phyloP scores from a whole-genome alignment of 2,888 invertebrate species.

The Barypeithes pellucidus region DNA sequence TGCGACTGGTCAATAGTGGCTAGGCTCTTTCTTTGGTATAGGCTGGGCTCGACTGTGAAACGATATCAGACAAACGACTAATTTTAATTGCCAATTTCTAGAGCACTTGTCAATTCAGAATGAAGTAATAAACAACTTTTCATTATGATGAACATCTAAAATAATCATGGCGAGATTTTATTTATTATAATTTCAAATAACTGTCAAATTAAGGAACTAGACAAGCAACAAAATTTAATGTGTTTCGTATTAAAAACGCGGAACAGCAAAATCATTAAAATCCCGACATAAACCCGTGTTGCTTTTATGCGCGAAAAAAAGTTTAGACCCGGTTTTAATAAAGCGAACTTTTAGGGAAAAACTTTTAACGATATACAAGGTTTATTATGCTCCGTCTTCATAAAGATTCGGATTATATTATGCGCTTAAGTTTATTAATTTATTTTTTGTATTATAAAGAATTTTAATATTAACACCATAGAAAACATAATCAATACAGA shows the following conservation, averaged over 20 bases:
- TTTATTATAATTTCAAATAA: background rate
- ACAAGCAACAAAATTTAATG: conserved; percentile 30
- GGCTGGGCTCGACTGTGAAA: too few species aligned
- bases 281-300: conserved; percentile 46
- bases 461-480: too few species aligned
- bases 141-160: too few species aligned
- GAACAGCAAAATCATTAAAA: conserved; percentile 50
- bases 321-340: conserved; percentile 50
- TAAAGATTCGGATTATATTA: conserved; percentile 26
- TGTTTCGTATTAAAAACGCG: conserved; percentile 31
- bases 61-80: too few species aligned
- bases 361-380: conserved; percentile 48
- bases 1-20: too few species aligned
- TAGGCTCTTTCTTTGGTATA: too few species aligned
- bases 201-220: conserved; percentile 23
- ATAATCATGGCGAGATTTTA: too few species aligned
- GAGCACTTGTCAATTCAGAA: too few species aligned
- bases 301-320: conserved; percentile 47
- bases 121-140: too few species aligned
- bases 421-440: conserved; percentile 8
- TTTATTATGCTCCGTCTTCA: conserved; percentile 46
- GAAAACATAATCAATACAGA: too few species aligned
- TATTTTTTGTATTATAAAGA: background rate
- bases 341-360: conserved; percentile 42
- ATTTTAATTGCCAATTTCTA: too few species aligned